These are phyloP conservation scores for Neogobius melanostomus DNA, from an alignment of 2,113 vertebrate genomes.

Conservation along the genomic window DNA sequence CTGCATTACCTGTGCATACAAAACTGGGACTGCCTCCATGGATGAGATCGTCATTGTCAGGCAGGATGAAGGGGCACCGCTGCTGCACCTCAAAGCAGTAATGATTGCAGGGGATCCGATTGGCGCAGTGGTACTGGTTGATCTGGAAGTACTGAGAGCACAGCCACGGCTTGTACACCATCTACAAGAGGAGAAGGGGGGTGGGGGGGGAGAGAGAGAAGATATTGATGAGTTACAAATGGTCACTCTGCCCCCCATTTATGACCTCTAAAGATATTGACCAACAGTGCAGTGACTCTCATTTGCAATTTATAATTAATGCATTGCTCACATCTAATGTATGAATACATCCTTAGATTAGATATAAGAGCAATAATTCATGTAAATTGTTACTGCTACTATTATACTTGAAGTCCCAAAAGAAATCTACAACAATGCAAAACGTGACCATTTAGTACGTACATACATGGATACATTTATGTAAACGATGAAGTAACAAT, in stretches of 20 bases:
- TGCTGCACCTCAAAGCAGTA: constrained; percentile 99
- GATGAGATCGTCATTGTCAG: constrained; percentile 98
- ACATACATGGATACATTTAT: no score
- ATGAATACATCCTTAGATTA: constrained; percentile 24
- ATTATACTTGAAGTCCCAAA: background rate
- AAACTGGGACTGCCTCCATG: constrained; percentile 99
- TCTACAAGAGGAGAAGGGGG: constrained; percentile 74
- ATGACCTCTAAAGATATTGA: constrained; percentile 59
- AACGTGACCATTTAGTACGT: no score
- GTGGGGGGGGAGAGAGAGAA: constrained; percentile 35
- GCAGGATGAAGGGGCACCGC: constrained; percentile 97
- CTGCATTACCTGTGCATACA: constrained; percentile 93
- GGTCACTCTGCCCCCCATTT: constrained; percentile 43
- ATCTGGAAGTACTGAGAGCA: constrained; percentile 99
- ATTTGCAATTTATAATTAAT: constrained; percentile 41
- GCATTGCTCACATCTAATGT: constrained; percentile 31
- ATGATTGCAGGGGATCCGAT: constrained; percentile 97
- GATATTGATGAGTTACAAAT: constrained; percentile 52
- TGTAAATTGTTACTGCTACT: background rate
- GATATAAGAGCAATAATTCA: background rate
- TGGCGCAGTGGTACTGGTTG: constrained; percentile 96
- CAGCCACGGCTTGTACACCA: constrained; percentile 99
- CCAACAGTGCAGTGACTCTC: constrained; percentile 37
- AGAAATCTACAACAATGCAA: no score
- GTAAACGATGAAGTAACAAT: no score